Evolutionary conservation across 2,113 vertebrate genomes (phyloP).

Genomic region (Holacanthus passer): DNA sequence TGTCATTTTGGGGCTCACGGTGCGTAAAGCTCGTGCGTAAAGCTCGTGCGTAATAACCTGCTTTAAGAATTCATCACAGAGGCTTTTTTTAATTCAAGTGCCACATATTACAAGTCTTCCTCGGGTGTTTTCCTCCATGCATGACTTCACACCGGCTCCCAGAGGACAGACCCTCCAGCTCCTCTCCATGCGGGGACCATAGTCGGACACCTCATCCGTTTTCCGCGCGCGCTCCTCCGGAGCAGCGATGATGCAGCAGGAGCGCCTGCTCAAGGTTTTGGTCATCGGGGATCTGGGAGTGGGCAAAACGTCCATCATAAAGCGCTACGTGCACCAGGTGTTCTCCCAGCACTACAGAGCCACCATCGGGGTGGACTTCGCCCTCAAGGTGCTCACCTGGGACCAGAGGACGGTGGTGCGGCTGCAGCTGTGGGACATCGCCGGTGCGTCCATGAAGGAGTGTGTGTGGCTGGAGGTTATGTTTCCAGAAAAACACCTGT

Average conservation of each 20-base stretch:
- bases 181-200: conserved; percentile 5
- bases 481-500: neutral
- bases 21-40: too few relatives aligned
- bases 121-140: neutral
- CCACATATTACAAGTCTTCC: too few relatives aligned
- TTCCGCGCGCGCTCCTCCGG: neutral
- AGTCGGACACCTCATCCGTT: conserved; percentile 13
- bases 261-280: conserved; percentile 85
- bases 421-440: conserved; percentile 88
- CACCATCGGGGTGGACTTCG: conserved; percentile 87
- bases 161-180: neutral
- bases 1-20: neutral
- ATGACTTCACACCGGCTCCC: neutral
- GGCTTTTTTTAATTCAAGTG: neutral
- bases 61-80: neutral
- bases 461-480: neutral
- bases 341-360: conserved; percentile 88
- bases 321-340: conserved; percentile 86
- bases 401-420: conserved; percentile 82
- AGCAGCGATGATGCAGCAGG: conserved; percentile 73
- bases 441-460: conserved; percentile 74
- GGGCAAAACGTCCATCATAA: conserved; percentile 87
- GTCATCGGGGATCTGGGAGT: conserved; percentile 87
- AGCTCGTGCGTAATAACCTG: neutral
- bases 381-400: conserved; percentile 85